Percentiles rank a stretch among this genome's conserved stretches.
Conservation (phyloP, 2,797 vertebrate species). For the Coracias cyanogaster region DNA sequence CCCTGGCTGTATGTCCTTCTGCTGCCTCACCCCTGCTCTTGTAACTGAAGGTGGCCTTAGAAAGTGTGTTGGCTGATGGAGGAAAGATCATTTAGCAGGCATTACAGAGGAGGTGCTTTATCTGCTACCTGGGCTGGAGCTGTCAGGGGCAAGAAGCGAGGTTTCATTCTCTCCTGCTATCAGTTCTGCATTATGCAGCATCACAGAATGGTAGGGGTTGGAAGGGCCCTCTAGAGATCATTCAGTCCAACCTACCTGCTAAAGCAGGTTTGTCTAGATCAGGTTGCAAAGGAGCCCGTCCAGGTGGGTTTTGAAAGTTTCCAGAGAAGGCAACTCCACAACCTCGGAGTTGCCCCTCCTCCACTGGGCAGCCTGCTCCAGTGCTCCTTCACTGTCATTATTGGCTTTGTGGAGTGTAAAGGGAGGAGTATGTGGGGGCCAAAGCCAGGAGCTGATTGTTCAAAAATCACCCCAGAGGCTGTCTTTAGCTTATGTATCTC, state of each 20-base stretch:
- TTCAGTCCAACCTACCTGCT: not conserved
- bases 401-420: not conserved
- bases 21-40: not conserved
- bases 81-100: not conserved
- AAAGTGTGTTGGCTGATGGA: not conserved
- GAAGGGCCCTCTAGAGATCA: not conserved
- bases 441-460: not conserved
- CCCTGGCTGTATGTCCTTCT: not conserved
- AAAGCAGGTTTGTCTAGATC: not conserved
- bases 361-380: not conserved
- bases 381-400: not conserved
- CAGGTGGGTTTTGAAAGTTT: not conserved
- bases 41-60: not conserved
- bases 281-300: not conserved
- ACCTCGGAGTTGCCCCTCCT: too few relatives aligned
- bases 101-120: not conserved
- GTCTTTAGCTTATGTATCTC: not conserved
- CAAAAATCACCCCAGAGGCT: not conserved
- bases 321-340: not conserved
- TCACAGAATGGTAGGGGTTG: not conserved
- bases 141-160: accelerated
- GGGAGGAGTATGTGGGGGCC: accelerated
- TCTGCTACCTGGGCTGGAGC: not conserved
- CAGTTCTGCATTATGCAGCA: not conserved
- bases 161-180: not conserved